A percentile compares a stretch with the other conserved stretches of the same genome.
phyloP scores from a whole-genome alignment of 2,797 vertebrate species.

The Phoxinus dragarum region DNA sequence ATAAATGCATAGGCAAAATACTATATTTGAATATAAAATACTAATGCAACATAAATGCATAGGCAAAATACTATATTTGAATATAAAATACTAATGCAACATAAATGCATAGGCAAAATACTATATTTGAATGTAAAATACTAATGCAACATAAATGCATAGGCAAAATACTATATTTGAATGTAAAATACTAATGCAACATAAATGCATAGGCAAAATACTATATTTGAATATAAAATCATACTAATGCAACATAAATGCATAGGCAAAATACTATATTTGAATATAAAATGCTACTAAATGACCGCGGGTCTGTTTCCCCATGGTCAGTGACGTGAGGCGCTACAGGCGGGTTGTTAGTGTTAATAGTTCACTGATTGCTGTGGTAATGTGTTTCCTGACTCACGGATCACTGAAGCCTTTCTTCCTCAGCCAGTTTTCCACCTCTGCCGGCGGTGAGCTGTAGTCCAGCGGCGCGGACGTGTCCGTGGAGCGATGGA shows the following conservation, averaged over 20 bases:
- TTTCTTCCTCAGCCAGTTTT: slow-evolving; percentile 85
- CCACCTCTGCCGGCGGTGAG: slow-evolving; percentile 81
- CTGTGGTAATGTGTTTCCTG: background rate
- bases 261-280: background rate
- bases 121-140: background rate
- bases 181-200: background rate
- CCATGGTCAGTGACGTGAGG: background rate
- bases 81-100: background rate
- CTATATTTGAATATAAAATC: too few species aligned
- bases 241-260: background rate
- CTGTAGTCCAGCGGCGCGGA: slow-evolving; percentile 73
- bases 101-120: too few species aligned
- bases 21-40: background rate
- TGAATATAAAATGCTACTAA: background rate
- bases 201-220: too few species aligned
- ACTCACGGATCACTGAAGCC: slow-evolving; percentile 87
- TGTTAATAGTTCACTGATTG: background rate
- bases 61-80: too few species aligned
- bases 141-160: too few species aligned
- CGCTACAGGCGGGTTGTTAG: background rate
- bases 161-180: too few species aligned
- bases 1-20: too few species aligned
- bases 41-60: background rate
- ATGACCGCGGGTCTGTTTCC: background rate
- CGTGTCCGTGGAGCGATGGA: slow-evolving; percentile 77